A percentile compares a stretch with the other conserved stretches of the same genome.
Evolutionary conservation across 2,113 vertebrate species (phyloP).

Genomic region (Archocentrus centrarchus): DNA sequence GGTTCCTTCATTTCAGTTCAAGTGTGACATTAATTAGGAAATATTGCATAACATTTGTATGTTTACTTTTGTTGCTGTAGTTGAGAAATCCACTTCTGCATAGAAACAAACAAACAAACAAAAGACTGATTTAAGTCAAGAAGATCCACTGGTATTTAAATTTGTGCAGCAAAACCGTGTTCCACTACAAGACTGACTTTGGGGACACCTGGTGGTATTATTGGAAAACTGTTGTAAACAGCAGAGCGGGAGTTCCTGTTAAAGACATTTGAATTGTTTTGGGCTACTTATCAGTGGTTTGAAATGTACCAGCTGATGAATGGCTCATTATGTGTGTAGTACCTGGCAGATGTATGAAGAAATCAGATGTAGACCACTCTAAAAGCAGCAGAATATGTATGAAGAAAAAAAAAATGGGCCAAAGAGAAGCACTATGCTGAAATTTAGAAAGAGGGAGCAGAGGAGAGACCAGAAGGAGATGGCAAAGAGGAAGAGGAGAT

Average conservation of each 20-base stretch:
- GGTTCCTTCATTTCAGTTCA: background rate
- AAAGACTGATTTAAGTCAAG: background rate
- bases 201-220: background rate
- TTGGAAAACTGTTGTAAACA: background rate
- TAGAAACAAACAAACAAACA: conserved; percentile 36
- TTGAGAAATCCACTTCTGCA: background rate
- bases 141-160: background rate
- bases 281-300: background rate
- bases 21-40: background rate
- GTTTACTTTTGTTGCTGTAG: background rate
- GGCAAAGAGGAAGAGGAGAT: background rate
- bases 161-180: background rate
- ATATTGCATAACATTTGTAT: background rate
- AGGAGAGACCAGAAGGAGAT: background rate
- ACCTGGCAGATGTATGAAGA: conserved; percentile 18
- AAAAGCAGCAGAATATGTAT: background rate
- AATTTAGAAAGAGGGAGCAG: conserved; percentile 35
- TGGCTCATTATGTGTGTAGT: background rate
- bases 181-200: background rate
- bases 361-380: conserved; percentile 63
- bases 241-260: background rate
- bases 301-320: background rate
- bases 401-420: background rate
- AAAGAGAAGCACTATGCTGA: conserved; percentile 63
- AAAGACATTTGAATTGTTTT: background rate